Conservation (phyloP, 2,113 vertebrate species). For the Mustela nigripes region DNA sequence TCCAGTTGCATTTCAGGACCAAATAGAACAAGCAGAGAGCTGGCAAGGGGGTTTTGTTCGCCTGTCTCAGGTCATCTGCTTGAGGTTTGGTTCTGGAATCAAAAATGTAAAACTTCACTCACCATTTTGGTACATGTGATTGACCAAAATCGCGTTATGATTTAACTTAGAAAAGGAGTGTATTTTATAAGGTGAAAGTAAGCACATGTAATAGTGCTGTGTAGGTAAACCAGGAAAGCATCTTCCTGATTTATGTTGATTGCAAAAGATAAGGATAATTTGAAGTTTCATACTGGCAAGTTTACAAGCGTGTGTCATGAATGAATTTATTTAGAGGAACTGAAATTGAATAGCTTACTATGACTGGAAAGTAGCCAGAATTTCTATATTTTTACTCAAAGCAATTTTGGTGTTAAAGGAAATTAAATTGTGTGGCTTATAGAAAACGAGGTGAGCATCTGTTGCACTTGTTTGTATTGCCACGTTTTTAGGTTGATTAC, state of each 20-base stretch:
- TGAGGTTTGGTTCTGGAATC: neutral
- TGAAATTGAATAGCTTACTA: neutral
- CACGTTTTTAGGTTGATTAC: neutral
- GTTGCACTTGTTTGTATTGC: neutral
- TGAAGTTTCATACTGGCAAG: neutral
- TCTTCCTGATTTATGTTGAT: neutral
- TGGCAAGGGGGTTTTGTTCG: neutral
- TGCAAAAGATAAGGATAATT: neutral
- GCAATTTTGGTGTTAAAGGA: neutral
- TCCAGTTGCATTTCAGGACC: neutral
- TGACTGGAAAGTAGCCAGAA: neutral
- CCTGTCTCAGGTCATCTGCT: neutral
- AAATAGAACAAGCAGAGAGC: neutral
- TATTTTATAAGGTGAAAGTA: neutral
- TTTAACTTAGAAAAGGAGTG: neutral
- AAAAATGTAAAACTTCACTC: neutral
- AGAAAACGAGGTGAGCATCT: neutral
- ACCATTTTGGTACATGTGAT: neutral
- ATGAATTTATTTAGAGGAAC: neutral
- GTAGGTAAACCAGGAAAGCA: neutral
- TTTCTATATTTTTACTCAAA: neutral
- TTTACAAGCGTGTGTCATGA: neutral
- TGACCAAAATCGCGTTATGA: neutral
- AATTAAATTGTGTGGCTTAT: neutral
- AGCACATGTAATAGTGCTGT: neutral